Conservation (phyloP, 23 tunicate genomes). For the Phallusia fumigata region DNA sequence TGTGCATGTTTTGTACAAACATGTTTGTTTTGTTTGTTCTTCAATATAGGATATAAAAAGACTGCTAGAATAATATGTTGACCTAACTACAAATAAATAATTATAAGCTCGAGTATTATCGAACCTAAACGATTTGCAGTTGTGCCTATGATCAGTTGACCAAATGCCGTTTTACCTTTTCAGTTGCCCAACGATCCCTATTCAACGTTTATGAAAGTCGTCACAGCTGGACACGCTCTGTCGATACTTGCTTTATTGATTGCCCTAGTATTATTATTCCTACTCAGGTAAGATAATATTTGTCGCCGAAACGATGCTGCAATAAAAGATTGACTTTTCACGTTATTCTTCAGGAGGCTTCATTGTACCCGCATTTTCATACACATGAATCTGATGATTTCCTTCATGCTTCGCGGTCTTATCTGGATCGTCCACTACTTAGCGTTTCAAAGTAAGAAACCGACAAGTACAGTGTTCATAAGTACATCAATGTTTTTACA, state of each 20-base stretch:
- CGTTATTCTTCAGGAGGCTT: constrained; percentile 24
- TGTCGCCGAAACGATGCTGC: not conserved
- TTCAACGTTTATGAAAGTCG: constrained; percentile 11
- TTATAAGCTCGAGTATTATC: too few relatives aligned
- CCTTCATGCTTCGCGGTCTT: constrained; percentile 53
- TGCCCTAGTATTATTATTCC: constrained; percentile 12
- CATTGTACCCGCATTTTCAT: constrained; percentile 63
- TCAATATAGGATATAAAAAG: too few relatives aligned
- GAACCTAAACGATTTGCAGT: too few relatives aligned
- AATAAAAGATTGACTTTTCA: not conserved
- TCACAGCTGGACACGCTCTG: constrained; percentile 52
- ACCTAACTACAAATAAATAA: too few relatives aligned
- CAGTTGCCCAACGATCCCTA: not conserved
- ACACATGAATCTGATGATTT: constrained; percentile 61
- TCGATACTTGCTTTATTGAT: constrained; percentile 29
- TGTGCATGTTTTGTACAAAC: too few relatives aligned
- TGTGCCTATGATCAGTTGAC: too few relatives aligned
- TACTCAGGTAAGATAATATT: constrained; percentile 11
- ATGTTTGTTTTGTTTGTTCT: too few relatives aligned
- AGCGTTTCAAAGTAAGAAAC: constrained; percentile 38
- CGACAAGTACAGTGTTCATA: too few relatives aligned
- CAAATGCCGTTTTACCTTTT: not conserved
- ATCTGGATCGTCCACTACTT: constrained; percentile 36
- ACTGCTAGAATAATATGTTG: too few relatives aligned
- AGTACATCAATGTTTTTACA: too few relatives aligned